phyloP scores from a whole-genome alignment of 2,113 vertebrate genomes.

The Cyprinodon brontotheroides region DNA sequence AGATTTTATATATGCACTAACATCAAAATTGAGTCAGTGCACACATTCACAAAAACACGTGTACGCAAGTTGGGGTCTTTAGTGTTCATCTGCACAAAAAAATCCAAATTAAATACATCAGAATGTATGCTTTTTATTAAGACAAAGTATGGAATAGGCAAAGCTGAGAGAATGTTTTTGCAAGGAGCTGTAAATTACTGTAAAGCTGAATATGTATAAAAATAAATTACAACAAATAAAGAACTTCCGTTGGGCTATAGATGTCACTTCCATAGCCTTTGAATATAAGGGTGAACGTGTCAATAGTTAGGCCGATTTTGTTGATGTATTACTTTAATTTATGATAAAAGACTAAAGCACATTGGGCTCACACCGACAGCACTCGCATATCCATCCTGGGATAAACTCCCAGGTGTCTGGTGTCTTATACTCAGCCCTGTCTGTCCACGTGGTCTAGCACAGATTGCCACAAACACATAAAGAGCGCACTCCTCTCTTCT shows the following conservation, averaged over 20 bases:
- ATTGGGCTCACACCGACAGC: not conserved
- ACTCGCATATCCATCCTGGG: not conserved
- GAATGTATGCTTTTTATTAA: not conserved
- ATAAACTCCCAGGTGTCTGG: not conserved
- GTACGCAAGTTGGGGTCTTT: not conserved
- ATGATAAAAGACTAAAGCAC: not conserved
- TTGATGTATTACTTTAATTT: not conserved
- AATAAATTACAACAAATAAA: not conserved
- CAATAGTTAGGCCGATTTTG: not conserved
- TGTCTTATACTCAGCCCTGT: constrained; percentile 13
- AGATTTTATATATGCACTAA: too few relatives aligned
- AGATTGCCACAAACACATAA: constrained; percentile 21
- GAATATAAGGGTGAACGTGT: not conserved
- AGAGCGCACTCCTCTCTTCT: constrained; percentile 33
- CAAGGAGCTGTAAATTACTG: not conserved
- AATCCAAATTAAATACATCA: not conserved
- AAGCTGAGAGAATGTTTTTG: not conserved
- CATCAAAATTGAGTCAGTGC: too few relatives aligned
- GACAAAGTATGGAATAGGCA: not conserved
- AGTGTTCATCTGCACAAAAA: not conserved
- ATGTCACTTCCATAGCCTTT: not conserved
- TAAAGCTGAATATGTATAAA: not conserved
- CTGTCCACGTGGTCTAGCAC: constrained; percentile 19
- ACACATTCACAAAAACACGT: too few relatives aligned
- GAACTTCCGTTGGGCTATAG: not conserved